These are phyloP conservation scores for Ernsta delagoae DNA, from an alignment of 2,888 invertebrate species.

Conservation along the genomic window DNA sequence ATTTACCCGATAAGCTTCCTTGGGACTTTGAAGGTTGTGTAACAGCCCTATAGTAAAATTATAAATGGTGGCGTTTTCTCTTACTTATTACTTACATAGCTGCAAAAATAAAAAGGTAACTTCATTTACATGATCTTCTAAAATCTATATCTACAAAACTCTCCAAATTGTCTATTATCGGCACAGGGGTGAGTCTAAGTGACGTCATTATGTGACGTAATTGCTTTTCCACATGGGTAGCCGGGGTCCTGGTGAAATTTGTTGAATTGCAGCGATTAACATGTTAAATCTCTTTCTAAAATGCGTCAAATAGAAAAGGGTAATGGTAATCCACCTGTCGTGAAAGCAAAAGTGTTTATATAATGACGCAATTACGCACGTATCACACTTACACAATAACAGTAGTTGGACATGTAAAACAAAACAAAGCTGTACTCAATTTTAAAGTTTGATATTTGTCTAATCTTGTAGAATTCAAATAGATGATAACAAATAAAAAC, in stretches of 20 bases:
- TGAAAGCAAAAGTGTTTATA: slow-evolving; percentile 22
- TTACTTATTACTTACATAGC: not conserved
- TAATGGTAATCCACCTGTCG: slow-evolving; percentile 45
- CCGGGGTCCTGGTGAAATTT: slow-evolving; percentile 69
- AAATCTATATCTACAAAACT: slow-evolving; percentile 26
- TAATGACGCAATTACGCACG: not conserved
- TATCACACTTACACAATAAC: not conserved
- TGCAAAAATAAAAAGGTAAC: not conserved
- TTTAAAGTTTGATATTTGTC: not conserved
- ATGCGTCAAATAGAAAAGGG: slow-evolving; percentile 56
- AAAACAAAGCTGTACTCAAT: not conserved
- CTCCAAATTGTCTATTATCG: slow-evolving; percentile 79
- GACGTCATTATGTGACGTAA: slow-evolving; percentile 81
- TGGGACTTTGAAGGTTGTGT: no score
- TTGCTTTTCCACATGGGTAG: slow-evolving; percentile 82
- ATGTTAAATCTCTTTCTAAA: slow-evolving; percentile 78
- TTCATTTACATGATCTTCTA: slow-evolving; percentile 5
- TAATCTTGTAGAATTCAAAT: no score
- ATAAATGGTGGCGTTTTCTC: not conserved
- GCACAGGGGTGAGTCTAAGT: slow-evolving; percentile 67
- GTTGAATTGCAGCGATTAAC: slow-evolving; percentile 79
- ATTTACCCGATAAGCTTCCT: no score
- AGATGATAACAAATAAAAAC: no score
- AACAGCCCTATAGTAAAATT: slow-evolving; percentile 6
- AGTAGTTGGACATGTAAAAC: not conserved